Evolutionary conservation across 30 jellyfish, hydroid and myxozoan species (phyloP), one percentile per base, ranked within the genome.

Genomic region (Turritopsis dohrnii): DNA sequence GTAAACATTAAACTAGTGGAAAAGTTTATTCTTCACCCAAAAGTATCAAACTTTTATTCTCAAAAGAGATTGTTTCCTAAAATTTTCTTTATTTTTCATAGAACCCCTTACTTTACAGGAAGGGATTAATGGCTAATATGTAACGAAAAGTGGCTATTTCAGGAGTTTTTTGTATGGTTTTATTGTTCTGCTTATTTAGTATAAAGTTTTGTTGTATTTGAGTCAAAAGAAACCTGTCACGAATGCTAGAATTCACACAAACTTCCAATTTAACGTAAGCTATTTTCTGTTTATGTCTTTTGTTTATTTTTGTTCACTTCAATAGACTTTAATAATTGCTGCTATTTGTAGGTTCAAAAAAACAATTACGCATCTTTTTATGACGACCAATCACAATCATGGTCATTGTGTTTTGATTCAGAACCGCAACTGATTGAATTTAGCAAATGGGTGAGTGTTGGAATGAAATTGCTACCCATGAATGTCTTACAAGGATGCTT

Each of bases 221-320:
- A 87, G 96, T 75, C 97, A 92, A 65, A 92, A 92, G 87, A 91
- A 92, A 75, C 97, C 97, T 7, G 97, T 92, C 53, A 89, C 97
- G 13, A 90, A 95, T 18, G 96, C 97, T 54, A 92, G 83, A 75
- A 84, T 92, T 22, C 90, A 81, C 41, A 79, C 88, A 24, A 53
- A 79, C 29, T 92, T 92, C 84, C 72, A n/a, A 24, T 87, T 1
- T 79, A 87, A 89, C 16, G 97, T 92, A 54, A 87, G 95, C 76
- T 9, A n/a, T 13, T 79, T 24, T 75, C 74, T 74, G 8, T 30
- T 21, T 66, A 5, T 81, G 9, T 75, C 18, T 31, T 13, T 41
- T 41, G 60, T 41, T 41, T 41, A 13, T 41, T 41, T 41, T 41
- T 41, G 60, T 41, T 41, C 13, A 13, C 60, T 41, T 41, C n/a